These are phyloP conservation scores for Pitta sordida DNA, from an alignment of 2,113 vertebrate species.

Conservation along the genomic window DNA sequence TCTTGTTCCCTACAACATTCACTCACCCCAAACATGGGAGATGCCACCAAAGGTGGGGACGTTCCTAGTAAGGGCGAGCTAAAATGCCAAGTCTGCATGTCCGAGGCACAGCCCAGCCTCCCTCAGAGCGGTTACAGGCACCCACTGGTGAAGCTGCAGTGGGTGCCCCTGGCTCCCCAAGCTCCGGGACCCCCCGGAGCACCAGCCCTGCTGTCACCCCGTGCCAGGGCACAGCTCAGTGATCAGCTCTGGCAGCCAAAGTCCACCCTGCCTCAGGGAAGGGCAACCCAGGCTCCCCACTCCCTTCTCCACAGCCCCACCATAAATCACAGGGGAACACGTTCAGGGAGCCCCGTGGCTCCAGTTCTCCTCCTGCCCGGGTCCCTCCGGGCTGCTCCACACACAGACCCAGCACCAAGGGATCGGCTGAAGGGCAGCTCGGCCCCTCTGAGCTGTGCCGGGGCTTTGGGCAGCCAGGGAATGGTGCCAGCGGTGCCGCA, in stretches of 20 bases:
- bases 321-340: not conserved
- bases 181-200: accelerated
- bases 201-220: accelerated
- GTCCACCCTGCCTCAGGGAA: not conserved
- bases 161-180: accelerated
- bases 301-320: not conserved
- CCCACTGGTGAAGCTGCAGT: accelerated
- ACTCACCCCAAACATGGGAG: not conserved
- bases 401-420: not conserved
- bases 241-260: not conserved
- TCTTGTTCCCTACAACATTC: not conserved
- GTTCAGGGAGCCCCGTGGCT: not conserved
- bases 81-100: not conserved
- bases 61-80: not conserved
- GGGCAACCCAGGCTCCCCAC: not conserved
- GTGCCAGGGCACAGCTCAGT: not conserved
- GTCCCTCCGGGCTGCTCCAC: not conserved
- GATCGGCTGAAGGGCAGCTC: accelerated
- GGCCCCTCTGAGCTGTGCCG: accelerated
- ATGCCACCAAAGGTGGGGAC: not conserved
- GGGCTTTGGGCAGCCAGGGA: not conserved
- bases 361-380: not conserved
- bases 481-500: accelerated
- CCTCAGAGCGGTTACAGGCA: not conserved
- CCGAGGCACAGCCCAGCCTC: not conserved